Evolutionary conservation across 2,888 invertebrate species (phyloP).

Genomic region (Melinaea marsaeus): DNA sequence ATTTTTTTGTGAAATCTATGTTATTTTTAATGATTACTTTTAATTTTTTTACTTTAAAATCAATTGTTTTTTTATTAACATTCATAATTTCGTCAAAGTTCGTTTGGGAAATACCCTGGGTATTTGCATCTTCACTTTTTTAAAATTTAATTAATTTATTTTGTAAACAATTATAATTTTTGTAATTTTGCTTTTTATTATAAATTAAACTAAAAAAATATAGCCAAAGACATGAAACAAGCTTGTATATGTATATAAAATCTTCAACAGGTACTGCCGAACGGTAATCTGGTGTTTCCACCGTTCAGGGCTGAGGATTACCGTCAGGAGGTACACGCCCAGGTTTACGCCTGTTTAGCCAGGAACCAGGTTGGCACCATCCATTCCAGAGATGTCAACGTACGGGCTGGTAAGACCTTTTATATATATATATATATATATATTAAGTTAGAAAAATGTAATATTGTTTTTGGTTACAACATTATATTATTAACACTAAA

Average conservation of each 20-base stretch:
- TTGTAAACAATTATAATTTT: too few relatives aligned
- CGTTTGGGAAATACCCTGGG: too few relatives aligned
- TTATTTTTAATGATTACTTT: too few relatives aligned
- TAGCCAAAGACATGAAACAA: background rate
- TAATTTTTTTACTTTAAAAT: too few relatives aligned
- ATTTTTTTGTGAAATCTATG: too few relatives aligned
- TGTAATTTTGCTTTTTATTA: too few relatives aligned
- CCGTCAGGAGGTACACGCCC: constrained; percentile 95
- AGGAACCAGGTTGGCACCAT: constrained; percentile 93
- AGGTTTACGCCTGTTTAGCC: constrained; percentile 95
- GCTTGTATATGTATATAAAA: constrained; percentile 1
- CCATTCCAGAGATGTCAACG: constrained; percentile 94
- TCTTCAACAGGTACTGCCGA: constrained; percentile 83
- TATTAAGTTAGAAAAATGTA: background rate
- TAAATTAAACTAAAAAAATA: background rate
- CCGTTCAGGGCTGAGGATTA: constrained; percentile 97
- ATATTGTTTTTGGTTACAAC: background rate
- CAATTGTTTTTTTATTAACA: too few relatives aligned
- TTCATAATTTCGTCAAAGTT: too few relatives aligned
- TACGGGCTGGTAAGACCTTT: constrained; percentile 90
- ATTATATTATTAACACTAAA: background rate
- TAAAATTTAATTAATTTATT: too few relatives aligned
- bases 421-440: too few relatives aligned
- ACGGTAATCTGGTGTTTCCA: constrained; percentile 95
- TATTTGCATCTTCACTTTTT: too few relatives aligned